Conservation (phyloP, 1,140 invertebrate species). For the Trypoxylus dichotomus region DNA sequence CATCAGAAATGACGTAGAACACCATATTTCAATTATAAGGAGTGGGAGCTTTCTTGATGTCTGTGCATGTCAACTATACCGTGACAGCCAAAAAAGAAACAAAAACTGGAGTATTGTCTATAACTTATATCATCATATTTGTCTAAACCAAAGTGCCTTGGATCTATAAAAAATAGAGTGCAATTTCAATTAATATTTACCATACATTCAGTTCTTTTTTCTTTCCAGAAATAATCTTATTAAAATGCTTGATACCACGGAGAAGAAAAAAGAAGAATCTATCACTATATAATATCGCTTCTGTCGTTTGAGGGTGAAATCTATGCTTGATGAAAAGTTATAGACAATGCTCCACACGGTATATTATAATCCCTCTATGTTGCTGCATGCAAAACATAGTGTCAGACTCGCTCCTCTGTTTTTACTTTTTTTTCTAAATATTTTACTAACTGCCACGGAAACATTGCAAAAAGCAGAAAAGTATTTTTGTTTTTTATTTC, state of each 20-base stretch:
- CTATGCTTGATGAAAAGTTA: neutral
- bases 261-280: no score
- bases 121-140: neutral
- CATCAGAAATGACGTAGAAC: neutral
- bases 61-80: conserved; percentile 43
- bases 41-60: conserved; percentile 36
- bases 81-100: neutral
- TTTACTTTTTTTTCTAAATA: neutral
- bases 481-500: neutral
- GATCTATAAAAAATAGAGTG: no score
- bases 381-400: conserved; percentile 54
- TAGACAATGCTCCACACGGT: neutral
- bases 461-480: neutral
- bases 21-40: neutral
- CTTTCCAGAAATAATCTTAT: no score
- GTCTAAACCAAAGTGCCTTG: no score
- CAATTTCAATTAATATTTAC: no score
- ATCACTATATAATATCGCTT: no score
- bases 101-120: neutral
- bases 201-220: no score
- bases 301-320: no score
- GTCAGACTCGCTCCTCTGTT: conserved; percentile 52
- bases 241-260: no score
- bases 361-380: conserved; percentile 8
- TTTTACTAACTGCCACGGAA: conserved; percentile 27